These are phyloP conservation scores for Hemaris fuciformis DNA, from an alignment of 2,888 invertebrate genomes.

Conservation along the genomic window DNA sequence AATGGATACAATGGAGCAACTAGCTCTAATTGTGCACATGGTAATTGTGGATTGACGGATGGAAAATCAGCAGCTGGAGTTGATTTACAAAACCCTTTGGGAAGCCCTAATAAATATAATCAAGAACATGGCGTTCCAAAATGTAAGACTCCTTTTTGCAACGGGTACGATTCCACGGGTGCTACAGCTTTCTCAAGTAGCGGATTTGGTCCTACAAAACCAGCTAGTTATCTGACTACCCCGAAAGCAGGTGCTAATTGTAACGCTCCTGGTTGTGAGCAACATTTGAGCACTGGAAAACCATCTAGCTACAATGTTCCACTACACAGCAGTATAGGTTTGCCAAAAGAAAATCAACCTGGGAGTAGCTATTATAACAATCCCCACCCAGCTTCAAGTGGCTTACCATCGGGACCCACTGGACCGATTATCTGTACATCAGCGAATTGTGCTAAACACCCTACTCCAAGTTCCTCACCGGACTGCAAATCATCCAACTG, in stretches of 20 bases:
- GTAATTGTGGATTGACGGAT: neutral
- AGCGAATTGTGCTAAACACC: slow-evolving; percentile 21
- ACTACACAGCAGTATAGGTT: slow-evolving; percentile 14
- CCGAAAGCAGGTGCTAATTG: slow-evolving; percentile 50
- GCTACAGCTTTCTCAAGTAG: slow-evolving; percentile 19
- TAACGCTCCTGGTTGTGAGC: slow-evolving; percentile 25
- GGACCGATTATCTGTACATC: slow-evolving; percentile 22
- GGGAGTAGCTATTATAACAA: neutral
- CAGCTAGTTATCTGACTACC: slow-evolving; percentile 48
- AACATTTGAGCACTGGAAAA: neutral
- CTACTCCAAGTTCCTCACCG: neutral
- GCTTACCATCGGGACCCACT: slow-evolving; percentile 5
- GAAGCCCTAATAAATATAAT: neutral
- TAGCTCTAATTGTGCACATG: neutral
- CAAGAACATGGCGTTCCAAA: slow-evolving; percentile 21
- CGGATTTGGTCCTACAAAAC: slow-evolving; percentile 35
- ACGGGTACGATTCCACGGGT: slow-evolving; percentile 25
- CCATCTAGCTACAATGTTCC: slow-evolving; percentile 17
- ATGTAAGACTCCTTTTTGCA: slow-evolving; percentile 31
- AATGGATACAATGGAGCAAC: slow-evolving; percentile 17
- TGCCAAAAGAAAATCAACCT: slow-evolving; percentile 13
- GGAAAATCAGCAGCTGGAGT: slow-evolving; percentile 1
- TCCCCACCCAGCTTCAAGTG: neutral
- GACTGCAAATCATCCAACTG: neutral
- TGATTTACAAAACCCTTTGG: neutral